Conservation (phyloP, 1,140 invertebrate species). For the Drosophila parvula region DNA sequence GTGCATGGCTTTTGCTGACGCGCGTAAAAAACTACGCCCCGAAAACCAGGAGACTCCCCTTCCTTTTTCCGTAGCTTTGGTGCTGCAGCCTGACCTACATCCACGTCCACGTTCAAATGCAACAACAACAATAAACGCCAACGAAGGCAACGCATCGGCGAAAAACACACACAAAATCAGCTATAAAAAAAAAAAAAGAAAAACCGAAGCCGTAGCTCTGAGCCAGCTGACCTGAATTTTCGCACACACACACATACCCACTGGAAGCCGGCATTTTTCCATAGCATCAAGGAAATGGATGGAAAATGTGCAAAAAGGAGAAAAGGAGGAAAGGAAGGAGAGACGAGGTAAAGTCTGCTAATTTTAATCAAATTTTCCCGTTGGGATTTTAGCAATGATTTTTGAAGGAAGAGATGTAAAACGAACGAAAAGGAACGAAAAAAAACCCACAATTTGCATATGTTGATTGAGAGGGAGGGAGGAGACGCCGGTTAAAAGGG, state of each 20-base stretch:
- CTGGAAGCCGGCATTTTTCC: slow-evolving; percentile 49
- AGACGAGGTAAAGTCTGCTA: slow-evolving; percentile 37
- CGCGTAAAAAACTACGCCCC: slow-evolving; percentile 74
- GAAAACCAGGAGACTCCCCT: slow-evolving; percentile 12
- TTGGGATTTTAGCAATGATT: slow-evolving; percentile 32
- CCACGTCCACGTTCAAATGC: slow-evolving; percentile 23
- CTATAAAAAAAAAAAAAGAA: slow-evolving; percentile 37
- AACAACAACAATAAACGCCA: slow-evolving; percentile 8
- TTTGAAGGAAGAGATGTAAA: not conserved
- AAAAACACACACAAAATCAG: slow-evolving; percentile 26
- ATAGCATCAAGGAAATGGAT: slow-evolving; percentile 10
- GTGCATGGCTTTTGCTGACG: slow-evolving; percentile 66
- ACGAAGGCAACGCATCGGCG: slow-evolving; percentile 8
- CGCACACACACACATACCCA: slow-evolving; percentile 14
- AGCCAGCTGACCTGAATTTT: slow-evolving; percentile 72
- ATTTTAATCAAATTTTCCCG: slow-evolving; percentile 71
- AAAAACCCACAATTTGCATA: slow-evolving; percentile 47
- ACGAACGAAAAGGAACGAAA: slow-evolving; percentile 10
- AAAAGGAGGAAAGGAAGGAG: not conserved
- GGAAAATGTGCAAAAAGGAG: too few relatives aligned
- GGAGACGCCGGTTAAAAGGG: slow-evolving; percentile 26
- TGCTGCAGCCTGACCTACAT: slow-evolving; percentile 74
- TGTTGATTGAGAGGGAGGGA: slow-evolving; percentile 28
- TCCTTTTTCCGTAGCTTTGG: slow-evolving; percentile 6
- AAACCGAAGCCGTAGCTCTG: slow-evolving; percentile 41